Percentiles rank a stretch among this genome's conserved stretches.
Evolutionary conservation across 1,140 invertebrate species (phyloP).

Genomic region (Formica selysi): DNA sequence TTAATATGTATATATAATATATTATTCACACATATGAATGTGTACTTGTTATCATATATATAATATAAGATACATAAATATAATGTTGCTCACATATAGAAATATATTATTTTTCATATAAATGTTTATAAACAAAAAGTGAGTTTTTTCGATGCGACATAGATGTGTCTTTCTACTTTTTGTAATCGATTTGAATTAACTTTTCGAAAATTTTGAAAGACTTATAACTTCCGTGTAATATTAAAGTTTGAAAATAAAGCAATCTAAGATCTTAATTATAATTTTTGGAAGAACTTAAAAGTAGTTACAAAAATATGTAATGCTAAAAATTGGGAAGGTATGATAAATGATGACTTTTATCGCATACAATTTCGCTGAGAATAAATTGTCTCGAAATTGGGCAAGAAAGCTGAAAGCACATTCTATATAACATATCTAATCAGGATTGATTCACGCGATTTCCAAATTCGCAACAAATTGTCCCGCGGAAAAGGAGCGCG

Average conservation of each 20-base stretch:
- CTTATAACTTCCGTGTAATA: not conserved
- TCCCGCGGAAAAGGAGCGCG: not conserved
- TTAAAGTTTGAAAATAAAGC: not conserved
- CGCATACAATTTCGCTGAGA: not conserved
- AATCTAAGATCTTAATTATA: not conserved
- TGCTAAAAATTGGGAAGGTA: not conserved
- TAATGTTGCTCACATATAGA: not conserved
- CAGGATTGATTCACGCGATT: slow-evolving; percentile 19
- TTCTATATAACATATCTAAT: slow-evolving; percentile 17
- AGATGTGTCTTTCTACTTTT: not conserved
- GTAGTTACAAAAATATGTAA: not conserved
- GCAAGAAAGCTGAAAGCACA: not conserved
- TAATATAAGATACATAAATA: not conserved
- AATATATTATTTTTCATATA: not conserved
- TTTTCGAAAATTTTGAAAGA: not conserved
- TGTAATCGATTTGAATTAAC: not conserved
- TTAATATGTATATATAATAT: not conserved
- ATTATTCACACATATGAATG: not conserved
- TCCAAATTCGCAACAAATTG: not conserved
- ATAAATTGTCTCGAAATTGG: not conserved
- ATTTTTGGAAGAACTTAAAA: not conserved
- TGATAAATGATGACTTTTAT: not conserved
- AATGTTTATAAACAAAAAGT: not conserved
- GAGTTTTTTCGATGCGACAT: not conserved
- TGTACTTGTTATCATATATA: not conserved